Evolutionary conservation across 2,797 vertebrate genomes (phyloP), one percentile per base, ranked within the genome.

Genomic region (Linurgus olivaceus): DNA sequence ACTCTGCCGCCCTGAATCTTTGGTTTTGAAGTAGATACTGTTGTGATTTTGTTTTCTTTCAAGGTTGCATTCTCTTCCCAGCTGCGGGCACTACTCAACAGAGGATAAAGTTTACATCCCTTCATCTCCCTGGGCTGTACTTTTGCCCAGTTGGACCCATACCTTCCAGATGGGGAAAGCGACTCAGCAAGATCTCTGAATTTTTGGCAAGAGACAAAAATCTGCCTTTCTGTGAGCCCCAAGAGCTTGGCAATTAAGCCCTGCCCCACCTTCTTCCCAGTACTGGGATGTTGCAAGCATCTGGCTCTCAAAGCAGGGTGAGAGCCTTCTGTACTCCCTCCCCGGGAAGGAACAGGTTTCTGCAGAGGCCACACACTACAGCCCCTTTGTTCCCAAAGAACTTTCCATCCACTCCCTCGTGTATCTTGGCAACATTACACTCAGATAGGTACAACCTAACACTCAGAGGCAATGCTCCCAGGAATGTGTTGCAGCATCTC

Each of bases 191-290:
- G 2, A 1, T n/a, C 54, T 75, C 68, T 57, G 40, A 11, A 4
- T 85, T 83, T 90, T 76, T 82, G 51, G 52, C 71, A 79, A 35
- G 50, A 85, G 35, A 33, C 42, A 67, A 86, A 86, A 74, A 63
- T 24, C 45, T 77, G 44, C 66, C 51, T 85, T 75, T 45, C 70
- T 45, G 14, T 4, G 10, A 86, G 88, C 62, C 79, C 42, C 81
- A 68, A 28, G 57, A 62, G 72, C 74, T 66, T 24, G 11, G 67
- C 84, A 93, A 89, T 80, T 65, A 83, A 65, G 13, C 31, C 75
- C 50, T 80, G 68, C 58, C 47, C 58, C 31, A 15, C 62, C 58
- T 86, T 57, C 54, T 17, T 5, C 35, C 54, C 47, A 31, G 26
- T 57, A 45, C 65, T 79, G 17, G 35, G 70, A 54, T 83, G 61